phyloP scores from a whole-genome alignment of 2,888 invertebrate genomes.

The Synergus umbraculus region DNA sequence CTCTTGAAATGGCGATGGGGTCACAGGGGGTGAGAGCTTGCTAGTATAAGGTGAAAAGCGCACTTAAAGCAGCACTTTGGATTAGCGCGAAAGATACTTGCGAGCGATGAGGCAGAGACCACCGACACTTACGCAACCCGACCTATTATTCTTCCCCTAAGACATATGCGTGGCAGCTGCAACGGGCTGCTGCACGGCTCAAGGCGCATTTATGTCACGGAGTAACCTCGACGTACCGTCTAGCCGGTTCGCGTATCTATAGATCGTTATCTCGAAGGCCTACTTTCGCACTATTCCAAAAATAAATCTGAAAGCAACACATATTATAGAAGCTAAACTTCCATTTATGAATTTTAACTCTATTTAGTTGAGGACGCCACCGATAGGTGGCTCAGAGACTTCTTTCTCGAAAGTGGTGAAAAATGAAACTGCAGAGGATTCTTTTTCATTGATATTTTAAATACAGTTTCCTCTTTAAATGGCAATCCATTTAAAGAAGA shows the following conservation, averaged over 20 bases:
- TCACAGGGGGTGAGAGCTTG: background rate
- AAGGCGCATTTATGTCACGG: constrained; percentile 61
- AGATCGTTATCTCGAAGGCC: constrained; percentile 57
- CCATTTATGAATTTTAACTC: background rate
- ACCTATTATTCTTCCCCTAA: constrained; percentile 70
- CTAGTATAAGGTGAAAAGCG: constrained; percentile 15
- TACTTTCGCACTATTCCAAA: constrained; percentile 48
- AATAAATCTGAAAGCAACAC: background rate
- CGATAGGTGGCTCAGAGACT: background rate
- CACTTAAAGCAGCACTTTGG: constrained; percentile 29
- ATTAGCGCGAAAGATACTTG: constrained; percentile 49
- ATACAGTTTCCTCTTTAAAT: too few species aligned
- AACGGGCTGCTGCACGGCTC: constrained; percentile 54
- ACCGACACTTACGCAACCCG: constrained; percentile 62
- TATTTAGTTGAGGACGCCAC: background rate
- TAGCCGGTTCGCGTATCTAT: constrained; percentile 52
- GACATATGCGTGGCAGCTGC: constrained; percentile 73
- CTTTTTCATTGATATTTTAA: too few species aligned
- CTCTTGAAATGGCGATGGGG: constrained; percentile 22
- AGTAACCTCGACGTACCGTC: constrained; percentile 59
- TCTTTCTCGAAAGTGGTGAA: too few species aligned
- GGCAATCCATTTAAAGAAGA: too few species aligned
- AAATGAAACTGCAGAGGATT: too few species aligned
- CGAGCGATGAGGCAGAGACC: constrained; percentile 54
- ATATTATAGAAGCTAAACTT: background rate